Base-by-base conservation (phyloP, 2,113 vertebrate genomes). In the Progne subis region DNA sequence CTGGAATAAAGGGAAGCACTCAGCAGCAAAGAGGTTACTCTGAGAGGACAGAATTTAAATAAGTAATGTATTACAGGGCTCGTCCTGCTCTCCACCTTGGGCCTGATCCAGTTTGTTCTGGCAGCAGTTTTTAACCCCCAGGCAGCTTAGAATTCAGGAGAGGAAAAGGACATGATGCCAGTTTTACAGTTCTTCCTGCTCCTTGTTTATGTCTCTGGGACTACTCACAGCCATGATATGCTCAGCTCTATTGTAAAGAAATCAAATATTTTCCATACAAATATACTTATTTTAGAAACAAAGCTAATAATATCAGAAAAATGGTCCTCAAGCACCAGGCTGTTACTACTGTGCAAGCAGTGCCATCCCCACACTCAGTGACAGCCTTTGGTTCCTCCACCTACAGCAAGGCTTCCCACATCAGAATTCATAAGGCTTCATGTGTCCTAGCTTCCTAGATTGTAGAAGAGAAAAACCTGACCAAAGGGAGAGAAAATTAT, bases 11-110 rank as follows among this genome's bases (percentile, higher is more conserved):
- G 56, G 39, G 14, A 86, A 63, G 32, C 34, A 44, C 39, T 88
- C 52, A 61, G 49, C 39, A 83, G 56, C 91, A 93, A 77, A 77
- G 68, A 94, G 61, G 29, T 79, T 87, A 43, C 46, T 92, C 72
- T 57, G 61, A 79, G 77, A 89, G 44, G 52, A 37, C 65, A 89
- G 41, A 75, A 96, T 76, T 86, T 76, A 84, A 83, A 41, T 41
- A 78, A 77, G 43, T 61, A 70, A 69, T 43, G 23, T 47, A 55
- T 60, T 80, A 56, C 9, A 71, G 41, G n/a, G 26, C 52, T 94
- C 17, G 29, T 56, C 60, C 47, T 94, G 41, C 49, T 77, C 56
- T 52, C 53, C 20, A 44, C 32, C 34, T 46, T 39, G 44, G 65
- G n/a, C 34, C 34, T 41, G 52, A 71, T 84, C 41, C 94, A 64